phyloP scores from a whole-genome alignment of 2,113 vertebrate species.

The Caracal caracal region DNA sequence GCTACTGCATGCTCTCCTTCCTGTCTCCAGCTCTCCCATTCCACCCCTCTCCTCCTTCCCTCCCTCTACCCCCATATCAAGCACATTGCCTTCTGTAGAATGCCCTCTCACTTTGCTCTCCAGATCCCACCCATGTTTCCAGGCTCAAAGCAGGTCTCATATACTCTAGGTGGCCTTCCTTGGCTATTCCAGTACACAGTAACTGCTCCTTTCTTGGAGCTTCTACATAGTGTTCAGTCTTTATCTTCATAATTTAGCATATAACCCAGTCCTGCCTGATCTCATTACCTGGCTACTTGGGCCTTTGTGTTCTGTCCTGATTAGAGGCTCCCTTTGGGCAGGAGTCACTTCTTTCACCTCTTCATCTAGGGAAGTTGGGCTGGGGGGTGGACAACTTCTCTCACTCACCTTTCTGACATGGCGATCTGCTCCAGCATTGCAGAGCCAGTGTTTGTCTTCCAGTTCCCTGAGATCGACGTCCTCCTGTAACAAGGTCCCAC shows the following conservation, averaged over 20 bases:
- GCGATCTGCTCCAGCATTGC: slow-evolving; percentile 99
- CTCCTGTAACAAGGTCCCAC: slow-evolving; percentile 88
- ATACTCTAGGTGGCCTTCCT: background rate
- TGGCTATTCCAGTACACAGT: background rate
- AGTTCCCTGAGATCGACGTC: slow-evolving; percentile 99
- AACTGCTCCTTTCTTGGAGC: background rate
- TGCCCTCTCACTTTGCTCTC: background rate
- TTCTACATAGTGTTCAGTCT: background rate
- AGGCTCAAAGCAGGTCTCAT: background rate
- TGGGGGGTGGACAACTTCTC: background rate
- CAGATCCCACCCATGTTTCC: background rate
- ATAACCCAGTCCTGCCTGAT: background rate
- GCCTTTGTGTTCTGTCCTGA: background rate
- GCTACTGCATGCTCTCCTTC: background rate
- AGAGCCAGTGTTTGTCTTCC: slow-evolving; percentile 99
- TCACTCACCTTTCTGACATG: slow-evolving; percentile 97
- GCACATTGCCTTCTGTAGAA: background rate
- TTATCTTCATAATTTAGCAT: slow-evolving; percentile 31
- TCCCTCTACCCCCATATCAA: background rate
- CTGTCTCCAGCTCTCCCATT: background rate
- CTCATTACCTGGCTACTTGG: background rate
- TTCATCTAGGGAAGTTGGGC: background rate
- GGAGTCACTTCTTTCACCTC: background rate
- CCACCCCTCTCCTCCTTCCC: too few relatives aligned
- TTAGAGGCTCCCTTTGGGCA: background rate